phyloP scores from a whole-genome alignment of 1,140 invertebrate genomes.

The Hyles vespertilio region DNA sequence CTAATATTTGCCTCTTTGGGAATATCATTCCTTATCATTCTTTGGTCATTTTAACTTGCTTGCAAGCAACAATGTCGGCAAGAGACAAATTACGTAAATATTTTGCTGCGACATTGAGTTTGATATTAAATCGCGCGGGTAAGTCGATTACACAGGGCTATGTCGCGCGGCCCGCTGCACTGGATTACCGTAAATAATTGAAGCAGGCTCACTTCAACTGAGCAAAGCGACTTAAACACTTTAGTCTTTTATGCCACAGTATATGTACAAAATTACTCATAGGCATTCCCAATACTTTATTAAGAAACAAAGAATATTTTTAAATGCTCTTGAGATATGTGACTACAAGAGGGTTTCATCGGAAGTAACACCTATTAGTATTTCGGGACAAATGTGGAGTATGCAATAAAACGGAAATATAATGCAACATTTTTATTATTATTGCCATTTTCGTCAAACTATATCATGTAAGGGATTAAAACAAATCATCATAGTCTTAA shows the following conservation, averaged over 20 bases:
- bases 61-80: slow-evolving; percentile 22
- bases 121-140: slow-evolving; percentile 55
- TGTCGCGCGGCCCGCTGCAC: slow-evolving; percentile 38
- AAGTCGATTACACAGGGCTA: slow-evolving; percentile 53
- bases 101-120: slow-evolving; percentile 49
- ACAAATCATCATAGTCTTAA: slow-evolving; percentile 37
- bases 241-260: slow-evolving; percentile 22
- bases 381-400: neutral
- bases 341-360: too few species aligned
- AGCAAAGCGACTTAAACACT: slow-evolving; percentile 23
- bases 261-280: too few species aligned
- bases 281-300: too few species aligned
- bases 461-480: slow-evolving; percentile 39
- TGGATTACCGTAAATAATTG: slow-evolving; percentile 51
- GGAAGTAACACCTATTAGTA: neutral
- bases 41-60: slow-evolving; percentile 16
- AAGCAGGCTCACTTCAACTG: slow-evolving; percentile 25
- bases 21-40: neutral
- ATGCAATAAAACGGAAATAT: slow-evolving; percentile 27
- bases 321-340: too few species aligned
- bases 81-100: slow-evolving; percentile 47
- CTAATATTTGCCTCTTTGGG: too few species aligned
- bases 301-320: too few species aligned
- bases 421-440: slow-evolving; percentile 62
- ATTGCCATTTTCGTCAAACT: slow-evolving; percentile 53